Percentiles rank a stretch among this genome's conserved stretches.
phyloP scores from a whole-genome alignment of 2,113 vertebrate genomes.

The Myrmecobius fasciatus region DNA sequence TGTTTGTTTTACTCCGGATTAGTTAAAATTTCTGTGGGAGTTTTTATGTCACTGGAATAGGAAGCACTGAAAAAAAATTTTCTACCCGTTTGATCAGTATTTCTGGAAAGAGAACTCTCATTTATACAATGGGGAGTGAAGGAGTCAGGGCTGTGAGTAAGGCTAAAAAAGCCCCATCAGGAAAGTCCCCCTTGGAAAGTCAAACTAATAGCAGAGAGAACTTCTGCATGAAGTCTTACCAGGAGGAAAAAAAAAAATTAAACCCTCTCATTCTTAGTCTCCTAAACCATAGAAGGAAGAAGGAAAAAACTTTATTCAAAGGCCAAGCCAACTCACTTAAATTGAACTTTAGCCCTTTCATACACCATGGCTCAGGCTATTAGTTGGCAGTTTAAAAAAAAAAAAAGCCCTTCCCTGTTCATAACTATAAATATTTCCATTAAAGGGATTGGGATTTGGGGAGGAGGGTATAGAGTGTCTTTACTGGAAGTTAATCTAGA shows the following conservation, averaged over 20 bases:
- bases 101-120: conserved; percentile 78
- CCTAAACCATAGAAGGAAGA: not conserved
- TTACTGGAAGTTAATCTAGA: conserved; percentile 56
- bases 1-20: conserved; percentile 74
- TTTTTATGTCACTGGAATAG: conserved; percentile 77
- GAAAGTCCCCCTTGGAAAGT: conserved; percentile 78
- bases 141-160: conserved; percentile 77
- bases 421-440: conserved; percentile 50
- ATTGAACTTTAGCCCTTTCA: conserved; percentile 46
- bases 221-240: conserved; percentile 34
- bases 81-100: conserved; percentile 72
- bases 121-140: conserved; percentile 67
- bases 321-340: conserved; percentile 33
- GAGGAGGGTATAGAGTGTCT: not conserved
- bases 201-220: conserved; percentile 55
- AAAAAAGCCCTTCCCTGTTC: conserved; percentile 55
- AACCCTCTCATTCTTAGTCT: conserved; percentile 38
- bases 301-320: not conserved
- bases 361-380: conserved; percentile 53
- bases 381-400: conserved; percentile 51
- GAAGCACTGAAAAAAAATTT: conserved; percentile 65
- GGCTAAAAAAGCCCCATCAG: conserved; percentile 74
- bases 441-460: not conserved
- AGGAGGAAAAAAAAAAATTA: conserved; percentile 34
- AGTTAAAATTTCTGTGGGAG: conserved; percentile 77